Base-by-base conservation (phyloP, 2,113 vertebrate species). In the Orycteropus afer region DNA sequence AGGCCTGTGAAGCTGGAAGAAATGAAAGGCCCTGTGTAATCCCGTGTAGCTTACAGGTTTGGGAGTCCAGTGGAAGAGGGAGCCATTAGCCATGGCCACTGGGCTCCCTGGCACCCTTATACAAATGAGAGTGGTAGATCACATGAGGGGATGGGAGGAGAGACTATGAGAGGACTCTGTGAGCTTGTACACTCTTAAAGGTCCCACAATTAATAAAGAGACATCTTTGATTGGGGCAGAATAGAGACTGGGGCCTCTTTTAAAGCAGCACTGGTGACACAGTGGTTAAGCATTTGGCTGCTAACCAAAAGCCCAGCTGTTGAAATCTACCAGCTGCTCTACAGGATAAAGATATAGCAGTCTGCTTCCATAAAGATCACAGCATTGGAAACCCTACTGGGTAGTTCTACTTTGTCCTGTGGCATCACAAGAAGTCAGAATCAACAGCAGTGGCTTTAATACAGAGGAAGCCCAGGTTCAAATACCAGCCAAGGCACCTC, bases 161-260 rank as follows among this genome's bases (percentile, higher is more conserved):
- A 65, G 32, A 32, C 42, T 47, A 1, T 3, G 34, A 13, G 32
- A 49, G 29, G 25, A 78, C n/a, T 78, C 82, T 61, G 69, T 27
- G 20, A 92, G 80, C 47, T 42, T 47, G 47, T 42, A 7, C 37
- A 59, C 45, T 17, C 34, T 11, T 51, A 14, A 59, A 14, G 63
- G 71, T 79, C 42, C 37, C 49, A 55, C 67, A 59, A 53, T 27
- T 42, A 69, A 63, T 15, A 22, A 65, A n/a, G 34, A 82, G 53
- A 67, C 25, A 55, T 61, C n/a, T 80, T 67, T 69, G 0, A 49
- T 22, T 32, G 40, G 71, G 14, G 47, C 29, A 51, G 37, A 86
- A 84, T 76, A 91, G 78, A 23, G 89, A 86, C 78, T 53, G 73
- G n/a, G 45, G 73, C 53, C 4, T 89, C 42, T 82, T 94, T 81